phyloP scores from a whole-genome alignment of 1,140 invertebrate genomes.

The Drosophila mojavensis region DNA sequence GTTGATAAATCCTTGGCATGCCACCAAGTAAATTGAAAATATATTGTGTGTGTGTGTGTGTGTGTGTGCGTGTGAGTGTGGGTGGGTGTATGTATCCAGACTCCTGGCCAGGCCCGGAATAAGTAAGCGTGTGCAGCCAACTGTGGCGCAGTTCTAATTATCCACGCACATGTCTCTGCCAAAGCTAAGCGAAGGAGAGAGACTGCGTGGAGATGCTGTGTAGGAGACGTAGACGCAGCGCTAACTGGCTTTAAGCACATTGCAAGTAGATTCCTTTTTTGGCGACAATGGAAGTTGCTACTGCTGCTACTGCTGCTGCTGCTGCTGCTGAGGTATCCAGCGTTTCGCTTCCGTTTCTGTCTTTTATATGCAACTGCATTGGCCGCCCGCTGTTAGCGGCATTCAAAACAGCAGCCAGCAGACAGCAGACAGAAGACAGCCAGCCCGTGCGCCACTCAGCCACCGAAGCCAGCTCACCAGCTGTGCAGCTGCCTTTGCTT shows the following conservation, averaged over 20 bases:
- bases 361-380: conserved; percentile 82
- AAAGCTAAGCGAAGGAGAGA: conserved; percentile 26
- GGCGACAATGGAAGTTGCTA: conserved; percentile 33
- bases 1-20: conserved; percentile 80
- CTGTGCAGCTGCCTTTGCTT: conserved; percentile 66
- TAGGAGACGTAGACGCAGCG: conserved; percentile 11
- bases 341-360: conserved; percentile 68
- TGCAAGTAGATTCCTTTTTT: conserved; percentile 9
- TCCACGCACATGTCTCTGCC: conserved; percentile 77
- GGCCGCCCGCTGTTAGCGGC: conserved; percentile 74
- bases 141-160: conserved; percentile 79
- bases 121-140: conserved; percentile 67
- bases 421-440: conserved; percentile 23
- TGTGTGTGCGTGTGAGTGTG: not conserved
- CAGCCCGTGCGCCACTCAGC: conserved; percentile 2
- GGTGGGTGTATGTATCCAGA: not conserved
- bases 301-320: conserved; percentile 16
- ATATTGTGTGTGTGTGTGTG: conserved; percentile 36
- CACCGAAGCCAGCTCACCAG: conserved; percentile 55
- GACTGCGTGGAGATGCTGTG: not conserved
- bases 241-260: conserved; percentile 38
- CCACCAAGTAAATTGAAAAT: conserved; percentile 82
- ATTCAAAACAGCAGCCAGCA: conserved; percentile 75
- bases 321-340: conserved; percentile 55
- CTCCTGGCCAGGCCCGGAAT: conserved; percentile 22